phyloP scores from a whole-genome alignment of 1,140 invertebrate genomes.

The Ips typographus region DNA sequence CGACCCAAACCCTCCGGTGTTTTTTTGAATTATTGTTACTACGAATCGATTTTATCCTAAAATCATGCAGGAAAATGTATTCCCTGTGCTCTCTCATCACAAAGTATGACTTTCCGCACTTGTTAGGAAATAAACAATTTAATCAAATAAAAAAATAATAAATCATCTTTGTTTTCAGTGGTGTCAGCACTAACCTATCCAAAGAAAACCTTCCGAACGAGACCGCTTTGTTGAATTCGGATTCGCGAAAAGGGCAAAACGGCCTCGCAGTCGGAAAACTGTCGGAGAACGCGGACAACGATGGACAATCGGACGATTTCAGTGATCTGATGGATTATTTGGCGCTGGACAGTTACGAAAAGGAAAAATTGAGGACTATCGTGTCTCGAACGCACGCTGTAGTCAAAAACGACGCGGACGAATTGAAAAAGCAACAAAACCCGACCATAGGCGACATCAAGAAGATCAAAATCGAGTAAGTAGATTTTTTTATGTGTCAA shows the following conservation, averaged over 20 bases:
- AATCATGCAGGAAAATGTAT: no score
- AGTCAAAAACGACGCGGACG: constrained; percentile 55
- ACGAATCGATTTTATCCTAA: not conserved
- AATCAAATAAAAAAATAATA: not conserved
- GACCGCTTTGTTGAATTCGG: constrained; percentile 14
- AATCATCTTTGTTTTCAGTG: constrained; percentile 44
- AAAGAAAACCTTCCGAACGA: constrained; percentile 47
- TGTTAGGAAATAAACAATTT: no score
- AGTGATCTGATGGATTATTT: constrained; percentile 58
- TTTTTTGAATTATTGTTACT: constrained; percentile 7
- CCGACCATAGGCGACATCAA: constrained; percentile 67
- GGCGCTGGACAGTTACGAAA: constrained; percentile 55
- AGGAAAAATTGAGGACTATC: constrained; percentile 47
- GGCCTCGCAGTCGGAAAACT: constrained; percentile 44
- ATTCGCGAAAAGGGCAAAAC: constrained; percentile 39
- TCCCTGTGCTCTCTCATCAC: no score
- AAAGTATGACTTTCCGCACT: no score
- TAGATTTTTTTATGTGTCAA: not conserved
- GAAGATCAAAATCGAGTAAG: constrained; percentile 39
- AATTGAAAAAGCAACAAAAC: constrained; percentile 57
- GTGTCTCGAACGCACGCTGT: constrained; percentile 49
- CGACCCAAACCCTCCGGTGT: not conserved
- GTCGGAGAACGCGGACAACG: constrained; percentile 41
- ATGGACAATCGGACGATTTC: constrained; percentile 58
- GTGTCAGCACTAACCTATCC: constrained; percentile 46